Evolutionary conservation across 2,888 invertebrate genomes (phyloP), one percentile per base, ranked within the genome.

Genomic region (Autographa gamma): DNA sequence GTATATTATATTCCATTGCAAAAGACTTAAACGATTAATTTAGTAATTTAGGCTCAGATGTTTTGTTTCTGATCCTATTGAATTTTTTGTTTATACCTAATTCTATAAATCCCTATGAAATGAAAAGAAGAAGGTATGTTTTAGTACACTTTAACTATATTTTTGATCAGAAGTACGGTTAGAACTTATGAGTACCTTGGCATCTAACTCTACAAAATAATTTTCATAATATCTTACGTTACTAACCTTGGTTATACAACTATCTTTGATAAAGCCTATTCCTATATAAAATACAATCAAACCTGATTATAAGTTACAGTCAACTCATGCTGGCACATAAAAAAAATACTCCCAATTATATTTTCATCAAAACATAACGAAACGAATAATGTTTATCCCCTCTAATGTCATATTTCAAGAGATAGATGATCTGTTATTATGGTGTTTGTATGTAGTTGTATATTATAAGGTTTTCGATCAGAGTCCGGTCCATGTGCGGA

Each of bases 401-500:
- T 19, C 54, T 19, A 56, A 56, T 19, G 54, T 25, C 54, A 56
- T 25, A 56, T 56, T 56, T 25, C 54, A 56, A 56, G 25, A 56
- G 54, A 56, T 56, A 56, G 54, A 56, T 56, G 54, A 19, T 56
- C 19, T 56, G 25, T 56, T 56, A 48, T 48, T 48, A 19, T 19
- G 19, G 18, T 19, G 54, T 25, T 25, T 56, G 54, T 56, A 56
- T 25, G 54, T 56, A 54, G 54, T 54, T 19, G 19, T 52, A 59
- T 54, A 41, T 63, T 63, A 25, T 66, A 58, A 70, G 59, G 76
- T 76, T 76, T 80, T 84, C 83, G 79, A 87, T 88, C 84, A 86
- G 76, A 82, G 83, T 76, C 80, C 79, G 72, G 76, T 78, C 80
- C 82, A 79, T 84, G 75, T 77, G 54, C 11, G 76, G 72, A 77